phyloP scores from a whole-genome alignment of 1,140 invertebrate species.

The Pissodes strobi region DNA sequence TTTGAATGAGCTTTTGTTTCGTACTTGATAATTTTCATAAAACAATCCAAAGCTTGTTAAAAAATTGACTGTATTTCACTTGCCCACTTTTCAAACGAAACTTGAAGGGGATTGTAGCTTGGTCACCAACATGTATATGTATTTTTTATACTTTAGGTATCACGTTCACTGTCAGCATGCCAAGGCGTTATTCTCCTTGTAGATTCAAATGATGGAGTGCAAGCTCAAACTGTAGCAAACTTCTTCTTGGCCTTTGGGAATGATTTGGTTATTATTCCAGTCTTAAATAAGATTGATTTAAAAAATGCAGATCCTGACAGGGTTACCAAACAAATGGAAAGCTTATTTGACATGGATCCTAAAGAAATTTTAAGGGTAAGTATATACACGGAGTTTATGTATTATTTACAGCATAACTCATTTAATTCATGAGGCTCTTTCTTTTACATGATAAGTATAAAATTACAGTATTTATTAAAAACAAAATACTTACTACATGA shows the following conservation, averaged over 20 bases:
- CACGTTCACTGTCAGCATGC: constrained; percentile 85
- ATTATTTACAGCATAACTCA: neutral
- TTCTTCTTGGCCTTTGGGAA: constrained; percentile 89
- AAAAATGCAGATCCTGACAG: constrained; percentile 85
- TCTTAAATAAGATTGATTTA: constrained; percentile 96
- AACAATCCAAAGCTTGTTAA: too few relatives aligned
- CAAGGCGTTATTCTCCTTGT: constrained; percentile 94
- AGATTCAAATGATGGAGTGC: constrained; percentile 95
- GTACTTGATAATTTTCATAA: too few relatives aligned
- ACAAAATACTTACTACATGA: too few relatives aligned
- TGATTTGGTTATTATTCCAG: constrained; percentile 85
- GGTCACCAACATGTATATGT: too few relatives aligned
- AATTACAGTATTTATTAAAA: too few relatives aligned
- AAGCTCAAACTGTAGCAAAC: constrained; percentile 98
- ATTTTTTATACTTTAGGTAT: constrained; percentile 58
- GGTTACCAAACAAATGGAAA: constrained; percentile 78
- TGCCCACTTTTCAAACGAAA: too few relatives aligned
- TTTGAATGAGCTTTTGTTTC: too few relatives aligned
- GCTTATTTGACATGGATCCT: constrained; percentile 82
- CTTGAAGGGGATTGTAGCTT: too few relatives aligned
- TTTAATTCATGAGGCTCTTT: neutral
- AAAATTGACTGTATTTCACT: too few relatives aligned
- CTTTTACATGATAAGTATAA: neutral
- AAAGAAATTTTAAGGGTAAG: constrained; percentile 68
- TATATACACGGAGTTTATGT: neutral